phyloP scores from a whole-genome alignment of 2,797 vertebrate genomes.

The Trachurus trachurus region DNA sequence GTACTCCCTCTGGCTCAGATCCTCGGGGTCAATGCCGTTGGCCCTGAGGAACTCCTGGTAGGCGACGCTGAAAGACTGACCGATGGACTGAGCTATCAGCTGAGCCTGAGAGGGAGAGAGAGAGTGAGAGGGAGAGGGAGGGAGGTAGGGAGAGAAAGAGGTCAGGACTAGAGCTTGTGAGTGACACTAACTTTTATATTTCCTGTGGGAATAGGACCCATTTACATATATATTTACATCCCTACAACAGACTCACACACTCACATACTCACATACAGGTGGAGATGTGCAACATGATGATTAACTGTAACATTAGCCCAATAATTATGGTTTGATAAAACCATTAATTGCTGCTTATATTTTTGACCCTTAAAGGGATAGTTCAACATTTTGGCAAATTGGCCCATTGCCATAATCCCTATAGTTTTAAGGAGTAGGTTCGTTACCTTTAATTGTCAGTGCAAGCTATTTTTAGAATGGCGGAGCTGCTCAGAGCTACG shows the following conservation, averaged over 20 bases:
- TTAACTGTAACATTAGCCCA: neutral
- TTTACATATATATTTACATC: conserved; percentile 1
- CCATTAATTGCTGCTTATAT: neutral
- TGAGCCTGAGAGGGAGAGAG: conserved; percentile 86
- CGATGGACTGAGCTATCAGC: conserved; percentile 96
- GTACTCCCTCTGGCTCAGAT: conserved; percentile 97
- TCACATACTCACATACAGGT: neutral
- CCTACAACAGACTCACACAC: neutral
- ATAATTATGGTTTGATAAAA: neutral
- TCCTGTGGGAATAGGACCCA: neutral
- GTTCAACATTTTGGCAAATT: no score
- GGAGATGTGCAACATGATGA: neutral
- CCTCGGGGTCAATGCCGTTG: conserved; percentile 96
- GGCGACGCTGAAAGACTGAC: conserved; percentile 96
- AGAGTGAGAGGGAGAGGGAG: neutral
- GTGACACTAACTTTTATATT: neutral
- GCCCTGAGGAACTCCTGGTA: conserved; percentile 97
- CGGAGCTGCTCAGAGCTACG: no score
- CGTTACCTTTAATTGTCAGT: no score
- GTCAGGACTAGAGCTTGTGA: neutral
- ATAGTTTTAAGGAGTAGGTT: no score
- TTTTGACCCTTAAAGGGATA: neutral
- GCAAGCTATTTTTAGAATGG: no score
- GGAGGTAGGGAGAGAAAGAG: neutral
- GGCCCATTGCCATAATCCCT: no score